These are phyloP conservation scores for Silurus asotus DNA, from an alignment of 2,113 vertebrate species.

Conservation along the genomic window DNA sequence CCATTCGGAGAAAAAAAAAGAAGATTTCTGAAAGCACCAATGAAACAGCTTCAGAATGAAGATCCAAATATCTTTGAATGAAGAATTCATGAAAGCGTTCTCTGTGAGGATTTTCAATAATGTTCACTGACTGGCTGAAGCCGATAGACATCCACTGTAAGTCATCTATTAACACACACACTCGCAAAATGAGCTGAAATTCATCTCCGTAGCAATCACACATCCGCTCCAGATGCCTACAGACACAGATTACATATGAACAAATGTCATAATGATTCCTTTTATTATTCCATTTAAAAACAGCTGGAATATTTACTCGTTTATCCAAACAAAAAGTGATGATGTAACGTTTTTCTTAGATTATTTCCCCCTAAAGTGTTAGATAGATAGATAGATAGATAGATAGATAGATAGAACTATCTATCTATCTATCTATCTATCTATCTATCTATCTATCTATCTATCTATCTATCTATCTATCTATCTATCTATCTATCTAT, in stretches of 20 bases:
- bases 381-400: too few relatives aligned
- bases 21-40: background rate
- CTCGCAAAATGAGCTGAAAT: background rate
- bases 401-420: too few relatives aligned
- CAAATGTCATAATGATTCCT: constrained; percentile 5
- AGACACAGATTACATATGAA: background rate
- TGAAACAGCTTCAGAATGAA: background rate
- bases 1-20: background rate
- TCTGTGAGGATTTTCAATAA: background rate
- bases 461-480: too few relatives aligned
- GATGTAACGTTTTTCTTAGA: background rate
- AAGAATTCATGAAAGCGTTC: background rate
- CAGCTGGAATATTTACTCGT: constrained; percentile 14
- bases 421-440: too few relatives aligned
- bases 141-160: background rate
- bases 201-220: background rate
- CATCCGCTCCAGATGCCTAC: constrained; percentile 8
- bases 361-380: background rate
- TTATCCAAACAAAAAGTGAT: background rate
- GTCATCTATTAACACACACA: background rate
- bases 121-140: background rate
- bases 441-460: too few relatives aligned
- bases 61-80: background rate
- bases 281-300: background rate
- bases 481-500: too few relatives aligned